phyloP scores from a whole-genome alignment of 2,797 vertebrate species.

The Chelon auratus region DNA sequence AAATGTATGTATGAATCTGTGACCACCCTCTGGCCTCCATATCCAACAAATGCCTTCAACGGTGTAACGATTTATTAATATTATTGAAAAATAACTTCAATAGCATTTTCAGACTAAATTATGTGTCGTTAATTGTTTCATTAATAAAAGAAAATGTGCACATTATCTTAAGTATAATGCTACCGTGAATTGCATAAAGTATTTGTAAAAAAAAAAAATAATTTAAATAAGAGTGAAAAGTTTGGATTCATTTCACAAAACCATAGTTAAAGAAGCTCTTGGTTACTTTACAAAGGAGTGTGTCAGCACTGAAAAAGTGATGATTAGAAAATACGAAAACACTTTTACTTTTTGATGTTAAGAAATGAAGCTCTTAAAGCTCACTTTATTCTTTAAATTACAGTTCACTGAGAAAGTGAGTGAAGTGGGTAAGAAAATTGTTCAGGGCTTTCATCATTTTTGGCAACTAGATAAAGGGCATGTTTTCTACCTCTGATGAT shows the following conservation, averaged over 20 bases:
- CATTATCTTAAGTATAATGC: background rate
- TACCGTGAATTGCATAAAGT: conserved; percentile 1
- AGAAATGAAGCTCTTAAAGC: conserved; percentile 33
- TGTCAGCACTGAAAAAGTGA: conserved; percentile 3
- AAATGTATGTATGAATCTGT: conserved; percentile 58
- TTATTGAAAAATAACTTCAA: conserved; percentile 12
- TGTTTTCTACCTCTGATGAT: conserved; percentile 29
- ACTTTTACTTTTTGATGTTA: conserved; percentile 34
- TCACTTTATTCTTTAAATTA: conserved; percentile 2
- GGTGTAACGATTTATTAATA: conserved; percentile 21
- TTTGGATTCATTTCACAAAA: conserved; percentile 3
- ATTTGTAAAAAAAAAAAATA: background rate
- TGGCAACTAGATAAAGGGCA: conserved; percentile 29
- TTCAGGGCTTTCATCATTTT: conserved; percentile 45
- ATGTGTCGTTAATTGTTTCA: background rate
- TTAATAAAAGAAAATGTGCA: conserved; percentile 8
- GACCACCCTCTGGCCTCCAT: conserved; percentile 6
- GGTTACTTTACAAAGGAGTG: conserved; percentile 28
- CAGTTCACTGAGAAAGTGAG: conserved; percentile 21
- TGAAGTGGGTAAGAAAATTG: conserved; percentile 32
- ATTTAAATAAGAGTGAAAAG: conserved; percentile 6
- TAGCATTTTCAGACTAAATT: conserved; percentile 2
- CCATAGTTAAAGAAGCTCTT: conserved; percentile 4
- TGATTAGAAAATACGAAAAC: conserved; percentile 33
- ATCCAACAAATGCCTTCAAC: conserved; percentile 26